Conservation (phyloP, 2,113 vertebrate genomes). For the Ibidorhyncha struthersii region DNA sequence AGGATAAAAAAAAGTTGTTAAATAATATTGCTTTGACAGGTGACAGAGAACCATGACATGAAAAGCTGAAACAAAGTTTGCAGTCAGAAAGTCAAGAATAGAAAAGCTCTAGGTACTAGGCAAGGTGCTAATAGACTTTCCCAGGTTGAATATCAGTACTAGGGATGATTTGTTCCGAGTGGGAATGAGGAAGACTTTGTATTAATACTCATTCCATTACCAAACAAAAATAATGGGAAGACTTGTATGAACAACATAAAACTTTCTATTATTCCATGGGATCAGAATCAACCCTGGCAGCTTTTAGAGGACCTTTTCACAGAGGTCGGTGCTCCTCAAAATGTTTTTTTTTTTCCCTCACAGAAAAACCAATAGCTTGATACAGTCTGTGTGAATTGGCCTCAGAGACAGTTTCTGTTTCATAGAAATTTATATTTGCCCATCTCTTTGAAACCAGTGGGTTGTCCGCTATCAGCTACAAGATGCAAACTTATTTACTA, state of each 20-base stretch:
- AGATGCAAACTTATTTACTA: background rate
- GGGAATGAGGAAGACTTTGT: background rate
- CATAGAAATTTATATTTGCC: background rate
- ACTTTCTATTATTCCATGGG: background rate
- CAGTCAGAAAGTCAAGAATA: background rate
- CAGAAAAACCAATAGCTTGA: background rate
- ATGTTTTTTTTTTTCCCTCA: background rate
- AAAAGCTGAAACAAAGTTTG: background rate
- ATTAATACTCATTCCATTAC: background rate
- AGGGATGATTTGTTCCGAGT: background rate
- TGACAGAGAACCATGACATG: background rate
- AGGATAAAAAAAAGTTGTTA: background rate
- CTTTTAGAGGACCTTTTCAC: background rate
- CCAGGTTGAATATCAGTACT: background rate
- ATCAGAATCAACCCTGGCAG: background rate
- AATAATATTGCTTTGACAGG: background rate
- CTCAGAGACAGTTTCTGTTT: background rate
- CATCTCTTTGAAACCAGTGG: background rate
- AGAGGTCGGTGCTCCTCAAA: background rate
- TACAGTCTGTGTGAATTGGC: background rate
- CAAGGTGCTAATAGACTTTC: background rate
- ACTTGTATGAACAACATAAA: background rate
- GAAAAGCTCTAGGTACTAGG: background rate
- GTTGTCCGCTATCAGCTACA: background rate
- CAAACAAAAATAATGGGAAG: background rate